Evolutionary conservation across 2,113 vertebrate genomes (phyloP).

Genomic region (Calyptommatus sinebrachiatus): DNA sequence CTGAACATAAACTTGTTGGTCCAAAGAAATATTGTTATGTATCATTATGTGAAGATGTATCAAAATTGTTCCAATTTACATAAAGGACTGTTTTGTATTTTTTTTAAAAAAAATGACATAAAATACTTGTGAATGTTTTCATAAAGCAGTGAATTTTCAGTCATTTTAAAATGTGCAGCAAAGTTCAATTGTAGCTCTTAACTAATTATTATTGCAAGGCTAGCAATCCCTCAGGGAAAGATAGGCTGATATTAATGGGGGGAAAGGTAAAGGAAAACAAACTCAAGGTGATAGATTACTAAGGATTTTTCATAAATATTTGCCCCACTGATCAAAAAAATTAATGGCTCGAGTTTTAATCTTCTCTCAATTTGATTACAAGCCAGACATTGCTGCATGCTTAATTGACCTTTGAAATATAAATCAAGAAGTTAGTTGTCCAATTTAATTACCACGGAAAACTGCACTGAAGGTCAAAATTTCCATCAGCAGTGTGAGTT

Average conservation of each 20-base stretch:
- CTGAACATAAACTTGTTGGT: not conserved
- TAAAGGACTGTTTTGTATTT: not conserved
- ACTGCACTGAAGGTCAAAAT: slow-evolving; percentile 21
- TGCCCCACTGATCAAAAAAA: slow-evolving; percentile 48
- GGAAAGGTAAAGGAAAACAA: slow-evolving; percentile 4
- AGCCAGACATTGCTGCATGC: slow-evolving; percentile 42
- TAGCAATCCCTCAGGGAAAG: not conserved
- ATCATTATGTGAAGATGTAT: not conserved
- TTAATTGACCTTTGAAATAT: slow-evolving; percentile 62
- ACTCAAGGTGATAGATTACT: slow-evolving; percentile 44
- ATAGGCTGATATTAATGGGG: not conserved
- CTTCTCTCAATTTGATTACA: slow-evolving; percentile 58
- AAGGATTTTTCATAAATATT: slow-evolving; percentile 48
- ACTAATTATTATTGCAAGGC: not conserved
- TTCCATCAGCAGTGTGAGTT: not conserved
- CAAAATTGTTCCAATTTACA: not conserved
- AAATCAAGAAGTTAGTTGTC: slow-evolving; percentile 42
- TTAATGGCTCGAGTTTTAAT: slow-evolving; percentile 57
- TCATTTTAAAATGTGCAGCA: not conserved
- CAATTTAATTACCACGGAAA: slow-evolving; percentile 45
- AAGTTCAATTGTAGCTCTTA: not conserved
- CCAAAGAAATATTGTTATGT: not conserved
- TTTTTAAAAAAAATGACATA: not conserved
- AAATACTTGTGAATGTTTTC: not conserved
- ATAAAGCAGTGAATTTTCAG: not conserved